Percentiles rank a stretch among this genome's conserved stretches.
Evolutionary conservation across 2,797 vertebrate species (phyloP).

Genomic region (Peromyscus aztecus): DNA sequence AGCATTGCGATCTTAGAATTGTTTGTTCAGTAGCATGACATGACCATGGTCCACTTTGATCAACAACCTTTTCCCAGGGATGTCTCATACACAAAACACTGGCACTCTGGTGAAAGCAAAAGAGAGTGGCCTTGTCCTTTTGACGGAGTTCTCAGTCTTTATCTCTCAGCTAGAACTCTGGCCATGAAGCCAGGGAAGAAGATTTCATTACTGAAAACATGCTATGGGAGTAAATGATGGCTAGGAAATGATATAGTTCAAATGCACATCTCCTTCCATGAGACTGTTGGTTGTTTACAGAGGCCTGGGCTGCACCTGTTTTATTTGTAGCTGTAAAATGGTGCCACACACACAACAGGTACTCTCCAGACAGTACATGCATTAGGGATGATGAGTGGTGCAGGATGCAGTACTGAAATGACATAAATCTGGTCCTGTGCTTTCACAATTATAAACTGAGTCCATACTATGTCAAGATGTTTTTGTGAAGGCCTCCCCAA

Average conservation of each 20-base stretch:
- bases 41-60: background rate
- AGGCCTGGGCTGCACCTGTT: background rate
- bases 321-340: background rate
- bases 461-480: background rate
- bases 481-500: background rate
- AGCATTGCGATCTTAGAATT: background rate
- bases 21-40: background rate
- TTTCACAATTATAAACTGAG: background rate
- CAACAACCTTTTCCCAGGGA: background rate
- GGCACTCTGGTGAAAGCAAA: background rate
- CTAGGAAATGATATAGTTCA: background rate
- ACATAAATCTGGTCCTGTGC: background rate
- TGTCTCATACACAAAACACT: background rate
- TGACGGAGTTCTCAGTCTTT: background rate
- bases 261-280: background rate
- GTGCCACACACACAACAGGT: fast-evolving
- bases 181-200: background rate
- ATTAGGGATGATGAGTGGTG: background rate
- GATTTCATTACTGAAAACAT: background rate
- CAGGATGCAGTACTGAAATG: background rate
- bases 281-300: background rate
- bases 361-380: background rate
- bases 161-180: background rate
- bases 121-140: background rate
- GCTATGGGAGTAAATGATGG: background rate